Percentiles rank a stretch among this genome's conserved stretches.
Evolutionary conservation across 2,888 invertebrate genomes (phyloP).

Genomic region (Lathronympha strigana): DNA sequence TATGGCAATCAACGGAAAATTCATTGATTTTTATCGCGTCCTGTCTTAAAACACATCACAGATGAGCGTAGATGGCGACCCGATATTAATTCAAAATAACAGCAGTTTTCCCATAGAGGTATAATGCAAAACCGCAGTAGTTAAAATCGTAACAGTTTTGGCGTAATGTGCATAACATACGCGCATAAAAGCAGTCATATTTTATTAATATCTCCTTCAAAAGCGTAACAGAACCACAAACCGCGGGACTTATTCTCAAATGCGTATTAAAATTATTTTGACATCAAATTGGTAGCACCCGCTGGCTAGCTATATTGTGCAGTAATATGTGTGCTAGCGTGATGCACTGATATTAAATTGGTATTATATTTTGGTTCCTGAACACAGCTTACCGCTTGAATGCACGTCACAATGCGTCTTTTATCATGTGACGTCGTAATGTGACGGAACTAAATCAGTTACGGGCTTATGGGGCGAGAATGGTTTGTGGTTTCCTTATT

Average conservation of each 20-base stretch:
- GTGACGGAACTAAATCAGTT: conserved; percentile 26
- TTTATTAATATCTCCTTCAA: conserved; percentile 8
- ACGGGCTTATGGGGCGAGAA: conserved; percentile 5
- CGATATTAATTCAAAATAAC: neutral
- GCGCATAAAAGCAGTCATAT: conserved; percentile 13
- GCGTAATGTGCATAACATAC: neutral
- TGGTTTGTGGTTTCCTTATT: conserved; percentile 26
- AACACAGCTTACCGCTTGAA: neutral
- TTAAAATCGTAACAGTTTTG: conserved; percentile 5
- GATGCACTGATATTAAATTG: neutral
- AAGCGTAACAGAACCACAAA: conserved; percentile 17
- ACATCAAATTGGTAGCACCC: neutral
- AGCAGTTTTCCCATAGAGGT: neutral
- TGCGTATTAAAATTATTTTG: neutral
- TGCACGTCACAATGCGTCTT: conserved; percentile 9
- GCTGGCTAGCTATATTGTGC: neutral
- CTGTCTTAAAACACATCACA: no score
- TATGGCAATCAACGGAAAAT: no score
- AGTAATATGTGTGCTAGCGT: neutral
- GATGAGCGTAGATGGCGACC: no score
- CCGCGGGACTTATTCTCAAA: conserved; percentile 1
- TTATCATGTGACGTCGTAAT: conserved; percentile 15
- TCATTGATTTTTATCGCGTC: no score
- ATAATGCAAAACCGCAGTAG: neutral
- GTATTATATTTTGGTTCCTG: neutral